Evolutionary conservation across 2,113 vertebrate species (phyloP).

Genomic region (Strigops habroptila): DNA sequence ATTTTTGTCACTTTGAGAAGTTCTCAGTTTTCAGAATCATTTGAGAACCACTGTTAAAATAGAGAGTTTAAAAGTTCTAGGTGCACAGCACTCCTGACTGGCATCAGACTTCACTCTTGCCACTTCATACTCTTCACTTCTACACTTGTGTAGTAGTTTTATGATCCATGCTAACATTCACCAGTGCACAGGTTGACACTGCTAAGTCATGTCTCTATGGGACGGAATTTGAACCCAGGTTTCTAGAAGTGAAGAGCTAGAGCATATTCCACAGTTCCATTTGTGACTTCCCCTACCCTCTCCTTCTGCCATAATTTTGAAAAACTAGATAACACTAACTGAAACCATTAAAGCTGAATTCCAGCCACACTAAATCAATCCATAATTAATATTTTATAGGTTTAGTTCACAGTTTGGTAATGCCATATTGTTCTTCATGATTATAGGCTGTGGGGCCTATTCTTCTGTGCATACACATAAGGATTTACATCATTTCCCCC

Average conservation of each 20-base stretch:
- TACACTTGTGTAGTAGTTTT: not conserved
- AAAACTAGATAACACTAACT: slow-evolving; percentile 28
- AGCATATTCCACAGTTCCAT: not conserved
- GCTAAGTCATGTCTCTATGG: not conserved
- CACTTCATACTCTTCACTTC: not conserved
- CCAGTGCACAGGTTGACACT: not conserved
- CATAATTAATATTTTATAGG: slow-evolving; percentile 70
- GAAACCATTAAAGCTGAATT: slow-evolving; percentile 66
- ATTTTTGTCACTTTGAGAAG: not conserved
- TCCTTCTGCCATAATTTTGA: slow-evolving; percentile 39
- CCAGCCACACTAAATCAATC: slow-evolving; percentile 68
- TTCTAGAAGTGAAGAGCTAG: not conserved
- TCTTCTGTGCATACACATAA: not conserved
- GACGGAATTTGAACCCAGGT: not conserved
- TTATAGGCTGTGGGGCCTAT: not conserved
- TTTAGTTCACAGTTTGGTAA: slow-evolving; percentile 45
- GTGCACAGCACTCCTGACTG: not conserved
- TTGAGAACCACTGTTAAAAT: not conserved
- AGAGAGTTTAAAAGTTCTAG: not conserved
- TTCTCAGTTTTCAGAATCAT: not conserved
- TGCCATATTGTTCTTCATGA: not conserved
- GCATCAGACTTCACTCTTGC: not conserved
- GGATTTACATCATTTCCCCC: not conserved
- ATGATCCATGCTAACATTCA: not conserved
- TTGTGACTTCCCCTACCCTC: not conserved